phyloP scores from a whole-genome alignment of 2,888 invertebrate species.

The Clanis bilineata region DNA sequence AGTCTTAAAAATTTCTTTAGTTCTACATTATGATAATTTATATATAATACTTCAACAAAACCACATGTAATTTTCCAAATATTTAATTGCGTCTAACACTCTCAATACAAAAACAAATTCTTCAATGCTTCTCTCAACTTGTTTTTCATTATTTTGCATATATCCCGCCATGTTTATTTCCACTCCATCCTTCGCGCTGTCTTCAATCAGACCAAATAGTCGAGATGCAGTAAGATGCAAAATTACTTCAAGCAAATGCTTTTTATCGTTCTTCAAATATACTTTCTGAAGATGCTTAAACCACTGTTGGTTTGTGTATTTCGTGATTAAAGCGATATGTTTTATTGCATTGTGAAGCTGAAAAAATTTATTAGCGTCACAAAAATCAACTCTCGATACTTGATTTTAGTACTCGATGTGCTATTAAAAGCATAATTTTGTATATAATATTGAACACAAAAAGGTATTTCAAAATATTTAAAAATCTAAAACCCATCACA shows the following conservation, averaged over 20 bases:
- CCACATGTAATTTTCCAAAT: conserved; percentile 8
- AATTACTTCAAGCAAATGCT: conserved; percentile 43
- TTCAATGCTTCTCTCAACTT: conserved; percentile 37
- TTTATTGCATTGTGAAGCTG: conserved; percentile 63
- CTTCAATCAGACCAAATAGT: conserved; percentile 51
- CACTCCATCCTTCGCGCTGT: conserved; percentile 38
- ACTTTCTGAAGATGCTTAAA: conserved; percentile 50
- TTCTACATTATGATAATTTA: background rate
- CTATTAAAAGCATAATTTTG: no score
- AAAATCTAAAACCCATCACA: no score
- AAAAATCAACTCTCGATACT: no score
- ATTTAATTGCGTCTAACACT: conserved; percentile 43
- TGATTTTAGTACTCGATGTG: no score
- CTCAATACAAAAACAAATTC: conserved; percentile 48
- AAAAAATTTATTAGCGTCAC: conserved; percentile 28
- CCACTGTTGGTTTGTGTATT: conserved; percentile 53
- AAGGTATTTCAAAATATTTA: no score
- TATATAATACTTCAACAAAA: background rate
- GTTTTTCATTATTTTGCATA: conserved; percentile 36
- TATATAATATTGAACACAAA: no score
- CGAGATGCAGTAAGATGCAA: conserved; percentile 50
- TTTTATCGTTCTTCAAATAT: conserved; percentile 40
- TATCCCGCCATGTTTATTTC: conserved; percentile 42
- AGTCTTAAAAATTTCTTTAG: background rate
- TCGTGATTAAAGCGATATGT: conserved; percentile 50